Evolutionary conservation across 2,797 vertebrate species (phyloP).

Genomic region (Xiphophorus birchmanni): DNA sequence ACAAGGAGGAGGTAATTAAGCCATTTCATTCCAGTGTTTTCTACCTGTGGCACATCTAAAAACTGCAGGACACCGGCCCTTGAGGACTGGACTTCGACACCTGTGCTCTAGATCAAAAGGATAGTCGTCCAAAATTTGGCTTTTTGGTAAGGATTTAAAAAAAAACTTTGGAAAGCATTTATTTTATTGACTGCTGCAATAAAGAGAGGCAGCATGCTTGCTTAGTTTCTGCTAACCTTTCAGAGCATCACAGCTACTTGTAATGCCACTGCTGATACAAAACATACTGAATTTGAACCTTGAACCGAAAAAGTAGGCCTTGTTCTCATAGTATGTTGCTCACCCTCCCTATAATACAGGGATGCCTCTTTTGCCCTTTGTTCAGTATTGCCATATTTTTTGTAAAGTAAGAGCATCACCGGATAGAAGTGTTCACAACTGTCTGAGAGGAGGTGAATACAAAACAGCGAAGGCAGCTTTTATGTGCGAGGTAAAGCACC

Average conservation of each 20-base stretch:
- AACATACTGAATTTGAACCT: slow-evolving; percentile 20
- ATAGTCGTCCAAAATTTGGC: neutral
- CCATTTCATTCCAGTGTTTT: too few species aligned
- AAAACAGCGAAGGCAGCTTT: slow-evolving; percentile 10
- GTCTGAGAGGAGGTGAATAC: slow-evolving; percentile 16
- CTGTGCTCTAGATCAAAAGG: too few species aligned
- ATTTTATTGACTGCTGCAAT: slow-evolving; percentile 12
- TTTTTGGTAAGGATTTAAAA: neutral
- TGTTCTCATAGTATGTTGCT: slow-evolving; percentile 9
- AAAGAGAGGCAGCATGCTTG: slow-evolving; percentile 5
- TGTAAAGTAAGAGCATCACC: neutral
- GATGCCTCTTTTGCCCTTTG: neutral
- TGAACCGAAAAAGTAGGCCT: slow-evolving; percentile 24
- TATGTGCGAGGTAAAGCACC: slow-evolving; percentile 5
- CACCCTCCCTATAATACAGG: neutral
- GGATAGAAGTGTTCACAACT: slow-evolving; percentile 15
- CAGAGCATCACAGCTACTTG: slow-evolving; percentile 6
- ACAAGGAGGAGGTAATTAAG: too few species aligned
- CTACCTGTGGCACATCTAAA: too few species aligned
- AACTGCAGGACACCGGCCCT: too few species aligned
- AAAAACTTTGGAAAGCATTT: neutral
- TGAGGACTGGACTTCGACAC: too few species aligned
- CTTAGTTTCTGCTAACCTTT: slow-evolving; percentile 10
- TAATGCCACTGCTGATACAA: slow-evolving; percentile 13
- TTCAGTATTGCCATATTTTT: neutral